Base-by-base conservation (phyloP, 2,888 invertebrate genomes). In the Cataglyphis rosenhaueri region DNA sequence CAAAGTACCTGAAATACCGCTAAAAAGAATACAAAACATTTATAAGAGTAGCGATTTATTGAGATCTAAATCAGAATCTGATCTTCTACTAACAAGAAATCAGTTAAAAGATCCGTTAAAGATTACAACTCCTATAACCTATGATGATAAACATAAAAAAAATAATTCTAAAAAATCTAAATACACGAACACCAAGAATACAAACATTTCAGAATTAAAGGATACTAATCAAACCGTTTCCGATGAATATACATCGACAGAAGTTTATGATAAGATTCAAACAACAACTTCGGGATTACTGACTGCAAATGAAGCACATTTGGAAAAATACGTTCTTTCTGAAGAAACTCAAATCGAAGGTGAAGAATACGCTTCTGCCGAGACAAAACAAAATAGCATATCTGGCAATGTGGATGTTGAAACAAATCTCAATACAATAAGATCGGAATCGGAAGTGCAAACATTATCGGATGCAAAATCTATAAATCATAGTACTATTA, bases 1-100 rank as follows among this genome's bases (percentile, higher is more conserved):
- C 74, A 94, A 94, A 92, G 92, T 94, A 90, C 94, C 94, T 85
- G 94, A 94, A 86, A 93, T 94, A 71, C 92, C 94, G 0, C 89
- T 94, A n/a, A 93, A 94, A 71, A 92, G 91, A 38, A 93, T 94
- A 82, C 93, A 94, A 85, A 94, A 94, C 64, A 92, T 94, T 74
- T 94, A 93, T 81, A 93, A 92, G 70, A 94, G 87, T 48, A 93
- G 91, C 57, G 94, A 94, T 81, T 88, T 94, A 57, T 81, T 93
- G 44, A 91, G 93, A 32, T 94, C 94, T 2, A 91, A 93, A 84
- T 94, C 94, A 0, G 94, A 94, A 74, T 93, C 94, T 9, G 92
- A 94, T 86, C 88, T 94, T 6, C 87, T 92, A 52, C 86, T 88
- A 21, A 82, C 86, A 1, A 90, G 81, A 61, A 85, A 75, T 66